Conservation (phyloP, 2,113 vertebrate species). For the Elephantulus edwardii region DNA sequence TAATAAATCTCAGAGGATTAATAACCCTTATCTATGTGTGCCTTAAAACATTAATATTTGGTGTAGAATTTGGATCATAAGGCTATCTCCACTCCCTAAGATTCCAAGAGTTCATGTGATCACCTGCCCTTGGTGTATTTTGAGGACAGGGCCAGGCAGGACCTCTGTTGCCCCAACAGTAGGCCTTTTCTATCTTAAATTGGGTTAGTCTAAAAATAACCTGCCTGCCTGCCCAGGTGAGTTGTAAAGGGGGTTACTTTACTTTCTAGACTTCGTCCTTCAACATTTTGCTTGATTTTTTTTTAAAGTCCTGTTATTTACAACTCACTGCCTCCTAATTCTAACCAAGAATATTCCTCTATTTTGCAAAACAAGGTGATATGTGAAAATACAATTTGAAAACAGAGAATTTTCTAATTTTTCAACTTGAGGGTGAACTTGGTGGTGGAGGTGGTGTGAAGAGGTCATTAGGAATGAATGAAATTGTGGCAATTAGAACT, state of each 20-base stretch:
- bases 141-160: not conserved
- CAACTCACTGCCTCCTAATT: not conserved
- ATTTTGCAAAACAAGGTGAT: not conserved
- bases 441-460: not conserved
- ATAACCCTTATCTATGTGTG: not conserved
- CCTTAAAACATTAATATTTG: slow-evolving; percentile 16
- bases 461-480: not conserved
- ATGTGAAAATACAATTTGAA: slow-evolving; percentile 13
- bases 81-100: not conserved
- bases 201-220: not conserved
- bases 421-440: not conserved
- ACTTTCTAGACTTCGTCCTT: not conserved
- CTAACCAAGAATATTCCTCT: not conserved
- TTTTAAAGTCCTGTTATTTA: not conserved
- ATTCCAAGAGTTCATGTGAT: not conserved
- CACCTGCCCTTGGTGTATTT: not conserved
- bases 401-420: not conserved
- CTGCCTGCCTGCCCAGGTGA: not conserved
- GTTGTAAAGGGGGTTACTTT: not conserved
- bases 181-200: not conserved
- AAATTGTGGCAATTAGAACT: not conserved
- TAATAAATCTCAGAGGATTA: slow-evolving; percentile 22
- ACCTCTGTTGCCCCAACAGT: not conserved
- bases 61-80: not conserved
- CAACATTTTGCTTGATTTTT: slow-evolving; percentile 19